Evolutionary conservation across 2,113 vertebrate species (phyloP), one percentile per base, ranked within the genome.

Genomic region (Mugil cephalus): DNA sequence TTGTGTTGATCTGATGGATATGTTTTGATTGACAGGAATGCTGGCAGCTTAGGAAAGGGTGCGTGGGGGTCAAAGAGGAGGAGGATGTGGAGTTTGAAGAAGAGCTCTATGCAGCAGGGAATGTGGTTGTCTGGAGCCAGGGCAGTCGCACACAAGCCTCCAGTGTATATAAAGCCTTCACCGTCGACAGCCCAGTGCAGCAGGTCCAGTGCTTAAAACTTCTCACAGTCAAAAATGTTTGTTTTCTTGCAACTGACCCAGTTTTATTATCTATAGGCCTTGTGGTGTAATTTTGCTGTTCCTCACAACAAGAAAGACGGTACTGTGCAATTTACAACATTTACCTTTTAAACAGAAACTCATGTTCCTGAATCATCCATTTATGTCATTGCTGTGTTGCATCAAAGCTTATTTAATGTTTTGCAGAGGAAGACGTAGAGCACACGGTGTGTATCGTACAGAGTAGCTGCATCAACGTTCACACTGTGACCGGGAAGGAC

Each of bases 61-160:
- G 91, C 48, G 93, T 93, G 4, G 94, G 94, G 18, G 91, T 92
- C 15, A 91, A 91, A n/a, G n/a, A n/a, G 30, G 94, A 96, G 39
- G 95, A 96, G 52, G 95, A 96, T 52, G 94, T 94, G 12, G 96
- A 96, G 67, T 98, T 96, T 19, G 98, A 99, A 2, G 98, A 99
- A 62, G 98, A 99, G 79, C 93, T 99, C 30, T 99, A 99, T 0
- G 87, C 96, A 74, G 95, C 97, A 55, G 96, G 96, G 60, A 98
- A 98, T 0, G 93, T 98, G 94, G 98, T 98, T 38, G 96, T 98
- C 60, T 99, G 98, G 98, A 99, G 96, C 88, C 96, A 94, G 82
- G 98, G 98, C 14, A 98, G 96, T 79, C 95, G 94, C 75, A 93
- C 66, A 58, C 95, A 97, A 67, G 95, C 94, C 0, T 93, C 96